Evolutionary conservation across 2,888 invertebrate species (phyloP), one percentile per base, ranked within the genome.

Genomic region (Glaucopsyche alexis): DNA sequence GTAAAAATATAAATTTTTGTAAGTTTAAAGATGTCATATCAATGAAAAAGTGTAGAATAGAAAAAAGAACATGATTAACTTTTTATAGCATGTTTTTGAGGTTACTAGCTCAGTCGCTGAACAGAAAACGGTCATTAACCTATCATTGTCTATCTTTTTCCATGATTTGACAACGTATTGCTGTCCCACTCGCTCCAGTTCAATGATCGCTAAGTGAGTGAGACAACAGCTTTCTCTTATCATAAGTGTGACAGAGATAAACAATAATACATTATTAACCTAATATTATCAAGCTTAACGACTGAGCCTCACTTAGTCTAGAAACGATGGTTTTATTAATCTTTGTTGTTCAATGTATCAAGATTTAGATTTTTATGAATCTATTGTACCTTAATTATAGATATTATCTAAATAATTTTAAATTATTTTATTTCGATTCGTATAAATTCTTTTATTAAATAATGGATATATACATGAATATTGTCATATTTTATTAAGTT

Each of bases 321-420:
- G 29, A 60, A 60, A 60, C 8, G 47, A 47, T 60, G 42, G 4
- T 16, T 42, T 66, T 16, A 42, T 40, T 9, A 40, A 65, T 66
- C 11, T 66, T 42, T 40, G 66, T 66, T 66, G 16, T 66, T 66
- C 42, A 8, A 42, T 66, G 42, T 66, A 42, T 66, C 42, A 16
- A 66, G 66, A 16, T 66, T 65, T 65, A 65, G 40, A 66, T 42
- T 55, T n/a, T n/a, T 16, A 55, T 55, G 55, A 55, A 55, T 7
- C 19, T 7, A 16, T 55, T 55, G 19, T 16, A n/a, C 19, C 19
- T 8, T 29, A 29, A 4, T 7, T 3, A 55, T 55, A 55, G 16
- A 55, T 16, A 29, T 4, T 29, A 19, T 55, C 8, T 13, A 55
- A 55, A 1, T 1, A 2, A 1, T 55, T 47, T 47, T 47, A 47